A percentile compares a stretch with the other conserved stretches of the same genome.
Evolutionary conservation across 2,888 invertebrate species (phyloP).

Genomic region (Spatulosminthurus flaviceps): DNA sequence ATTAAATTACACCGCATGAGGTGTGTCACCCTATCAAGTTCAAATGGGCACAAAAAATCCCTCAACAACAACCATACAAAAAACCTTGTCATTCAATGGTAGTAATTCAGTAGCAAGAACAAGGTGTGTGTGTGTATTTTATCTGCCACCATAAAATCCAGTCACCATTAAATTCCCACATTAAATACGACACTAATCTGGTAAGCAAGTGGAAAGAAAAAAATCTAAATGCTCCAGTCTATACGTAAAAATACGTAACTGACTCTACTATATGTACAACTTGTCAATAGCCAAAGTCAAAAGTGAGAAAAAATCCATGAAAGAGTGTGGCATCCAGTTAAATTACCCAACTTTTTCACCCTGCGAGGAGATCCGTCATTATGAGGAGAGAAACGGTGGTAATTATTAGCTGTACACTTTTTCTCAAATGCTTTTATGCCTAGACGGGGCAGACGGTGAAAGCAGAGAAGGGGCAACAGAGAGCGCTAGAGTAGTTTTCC

Average conservation of each 20-base stretch:
- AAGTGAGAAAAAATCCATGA: too few species aligned
- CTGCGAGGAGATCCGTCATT: too few species aligned
- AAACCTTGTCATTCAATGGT: background rate
- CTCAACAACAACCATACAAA: background rate
- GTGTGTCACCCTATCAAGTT: slow-evolving; percentile 25
- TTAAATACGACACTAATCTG: background rate
- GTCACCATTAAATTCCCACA: slow-evolving; percentile 18
- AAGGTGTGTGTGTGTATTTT: slow-evolving; percentile 29
- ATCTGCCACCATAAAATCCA: slow-evolving; percentile 10
- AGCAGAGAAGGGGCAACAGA: too few species aligned
- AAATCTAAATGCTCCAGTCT: background rate
- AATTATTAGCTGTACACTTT: too few species aligned
- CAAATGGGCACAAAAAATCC: background rate
- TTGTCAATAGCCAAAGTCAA: too few species aligned
- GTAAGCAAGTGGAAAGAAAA: background rate
- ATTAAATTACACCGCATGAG: slow-evolving; percentile 33
- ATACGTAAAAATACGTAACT: background rate
- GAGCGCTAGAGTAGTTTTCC: too few species aligned
- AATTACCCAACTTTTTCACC: too few species aligned
- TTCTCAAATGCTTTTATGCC: too few species aligned
- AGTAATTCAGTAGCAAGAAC: slow-evolving; percentile 34
- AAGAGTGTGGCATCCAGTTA: too few species aligned
- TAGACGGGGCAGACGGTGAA: too few species aligned
- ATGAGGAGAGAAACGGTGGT: too few species aligned
- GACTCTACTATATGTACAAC: too few species aligned